Conservation (phyloP, 1,140 invertebrate species). For the Drosophila setifemur region DNA sequence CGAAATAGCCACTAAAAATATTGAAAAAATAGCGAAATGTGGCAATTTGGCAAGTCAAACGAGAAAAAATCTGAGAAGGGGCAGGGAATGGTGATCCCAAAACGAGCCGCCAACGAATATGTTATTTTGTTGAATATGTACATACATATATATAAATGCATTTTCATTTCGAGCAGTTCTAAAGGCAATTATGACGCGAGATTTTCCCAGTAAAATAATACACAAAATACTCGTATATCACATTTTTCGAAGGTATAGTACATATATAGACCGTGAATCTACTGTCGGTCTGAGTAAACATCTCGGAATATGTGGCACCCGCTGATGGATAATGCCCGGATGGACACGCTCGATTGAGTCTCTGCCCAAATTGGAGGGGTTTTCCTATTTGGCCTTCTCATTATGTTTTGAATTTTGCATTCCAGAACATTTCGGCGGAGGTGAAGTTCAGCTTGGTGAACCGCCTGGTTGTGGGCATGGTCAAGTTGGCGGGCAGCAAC, state of each 20-base stretch:
- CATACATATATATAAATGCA: slow-evolving; percentile 42
- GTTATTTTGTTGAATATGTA: slow-evolving; percentile 14
- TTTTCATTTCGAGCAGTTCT: slow-evolving; percentile 43
- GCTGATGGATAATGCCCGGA: slow-evolving; percentile 25
- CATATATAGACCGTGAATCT: slow-evolving; percentile 12
- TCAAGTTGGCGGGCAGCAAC: slow-evolving; percentile 38
- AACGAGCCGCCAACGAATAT: neutral
- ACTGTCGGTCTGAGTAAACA: slow-evolving; percentile 28
- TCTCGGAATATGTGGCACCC: slow-evolving; percentile 1
- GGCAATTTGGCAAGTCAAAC: slow-evolving; percentile 33
- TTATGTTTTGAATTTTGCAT: neutral
- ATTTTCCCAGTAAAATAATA: slow-evolving; percentile 40
- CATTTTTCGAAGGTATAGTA: slow-evolving; percentile 40
- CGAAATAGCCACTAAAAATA: slow-evolving; percentile 18
- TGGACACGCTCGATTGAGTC: slow-evolving; percentile 40
- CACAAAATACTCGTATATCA: slow-evolving; percentile 4
- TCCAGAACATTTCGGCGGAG: slow-evolving; percentile 68
- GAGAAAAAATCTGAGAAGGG: neutral
- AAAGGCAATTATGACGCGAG: slow-evolving; percentile 46
- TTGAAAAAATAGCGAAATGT: slow-evolving; percentile 2
- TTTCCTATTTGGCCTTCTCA: neutral
- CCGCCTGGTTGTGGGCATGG: slow-evolving; percentile 51
- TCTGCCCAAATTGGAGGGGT: neutral
- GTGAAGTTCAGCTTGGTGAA: slow-evolving; percentile 71
- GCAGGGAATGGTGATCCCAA: neutral